These are phyloP conservation scores for Patella pellucida DNA, from an alignment of 2,888 invertebrate genomes.

Conservation along the genomic window DNA sequence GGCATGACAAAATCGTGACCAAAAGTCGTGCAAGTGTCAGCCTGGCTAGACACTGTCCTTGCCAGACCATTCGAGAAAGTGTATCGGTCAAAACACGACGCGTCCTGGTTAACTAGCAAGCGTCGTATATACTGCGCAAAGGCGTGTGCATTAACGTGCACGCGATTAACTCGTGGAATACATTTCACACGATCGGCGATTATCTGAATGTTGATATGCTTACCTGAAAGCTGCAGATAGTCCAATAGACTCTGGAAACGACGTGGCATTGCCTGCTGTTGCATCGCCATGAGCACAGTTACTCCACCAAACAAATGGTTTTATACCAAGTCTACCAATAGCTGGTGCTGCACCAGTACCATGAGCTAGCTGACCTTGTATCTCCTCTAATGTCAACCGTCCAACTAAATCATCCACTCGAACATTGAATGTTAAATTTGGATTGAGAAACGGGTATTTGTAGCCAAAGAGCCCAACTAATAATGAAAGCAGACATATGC, in stretches of 20 bases:
- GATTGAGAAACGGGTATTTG: background rate
- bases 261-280: constrained; percentile 54
- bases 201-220: background rate
- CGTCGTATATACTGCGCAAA: no score
- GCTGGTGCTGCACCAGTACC: constrained; percentile 48
- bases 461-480: no score
- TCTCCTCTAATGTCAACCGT: constrained; percentile 58
- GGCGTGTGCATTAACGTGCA: no score
- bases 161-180: no score
- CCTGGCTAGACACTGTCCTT: no score
- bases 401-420: constrained; percentile 60
- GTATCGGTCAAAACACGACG: no score
- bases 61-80: no score
- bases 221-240: constrained; percentile 65
- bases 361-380: constrained; percentile 50
- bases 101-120: no score
- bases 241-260: constrained; percentile 65
- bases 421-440: constrained; percentile 18
- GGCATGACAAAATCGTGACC: no score
- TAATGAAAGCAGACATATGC: no score
- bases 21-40: no score
- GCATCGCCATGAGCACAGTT: constrained; percentile 64
- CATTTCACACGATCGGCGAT: no score
- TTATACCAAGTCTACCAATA: constrained; percentile 53
- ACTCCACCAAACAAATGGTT: constrained; percentile 60